Percentiles rank a stretch among this genome's conserved stretches.
These are phyloP conservation scores for Oxystoma pomonae DNA, from an alignment of 2,888 invertebrate species.

Conservation along the genomic window DNA sequence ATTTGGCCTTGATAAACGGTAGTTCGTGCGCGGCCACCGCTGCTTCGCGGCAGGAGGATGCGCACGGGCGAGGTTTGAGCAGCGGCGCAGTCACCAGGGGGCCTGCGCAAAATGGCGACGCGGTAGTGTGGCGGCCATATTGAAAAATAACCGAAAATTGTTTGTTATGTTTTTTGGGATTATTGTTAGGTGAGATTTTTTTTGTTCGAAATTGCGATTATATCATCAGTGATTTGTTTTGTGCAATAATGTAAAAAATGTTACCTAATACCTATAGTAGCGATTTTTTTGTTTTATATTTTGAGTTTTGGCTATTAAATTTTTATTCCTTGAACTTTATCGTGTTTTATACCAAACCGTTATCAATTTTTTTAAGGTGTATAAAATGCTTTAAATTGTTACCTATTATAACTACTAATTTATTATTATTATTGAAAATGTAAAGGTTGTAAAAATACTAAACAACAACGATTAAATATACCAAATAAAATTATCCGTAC, in stretches of 20 bases:
- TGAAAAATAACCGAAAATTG: conserved; percentile 41
- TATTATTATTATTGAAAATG: too few species aligned
- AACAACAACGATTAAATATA: too few species aligned
- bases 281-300: too few species aligned
- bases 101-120: conserved; percentile 61
- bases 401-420: too few species aligned
- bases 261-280: too few species aligned
- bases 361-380: too few species aligned
- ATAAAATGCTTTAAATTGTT: too few species aligned
- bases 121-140: conserved; percentile 73
- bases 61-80: conserved; percentile 44
- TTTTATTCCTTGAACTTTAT: too few species aligned
- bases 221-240: not conserved
- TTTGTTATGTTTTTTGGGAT: not conserved
- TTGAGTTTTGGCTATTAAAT: too few species aligned
- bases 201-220: not conserved
- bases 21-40: conserved; percentile 60
- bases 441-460: too few species aligned
- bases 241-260: not conserved
- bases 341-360: too few species aligned
- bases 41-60: conserved; percentile 56
- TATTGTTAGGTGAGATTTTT: not conserved
- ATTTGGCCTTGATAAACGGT: conserved; percentile 51
- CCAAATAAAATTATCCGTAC: too few species aligned
- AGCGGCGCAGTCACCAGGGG: conserved; percentile 50